These are phyloP conservation scores for Stenopsyche tienmushanensis DNA, from an alignment of 1,140 invertebrate genomes.

Conservation along the genomic window DNA sequence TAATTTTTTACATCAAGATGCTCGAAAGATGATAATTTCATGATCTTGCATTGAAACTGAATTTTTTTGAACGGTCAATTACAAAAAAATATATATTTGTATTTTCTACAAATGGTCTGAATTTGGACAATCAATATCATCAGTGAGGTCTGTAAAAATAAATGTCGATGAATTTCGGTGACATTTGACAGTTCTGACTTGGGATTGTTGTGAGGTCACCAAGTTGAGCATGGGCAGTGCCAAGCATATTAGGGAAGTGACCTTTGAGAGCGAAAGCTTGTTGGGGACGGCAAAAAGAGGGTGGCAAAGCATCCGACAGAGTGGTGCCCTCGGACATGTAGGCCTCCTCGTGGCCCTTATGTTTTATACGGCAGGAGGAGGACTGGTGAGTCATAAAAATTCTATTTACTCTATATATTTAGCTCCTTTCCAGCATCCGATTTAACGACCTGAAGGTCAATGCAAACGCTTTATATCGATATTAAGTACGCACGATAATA, in stretches of 20 bases:
- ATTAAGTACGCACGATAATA: not conserved
- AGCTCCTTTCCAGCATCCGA: not conserved
- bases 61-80: too few species aligned
- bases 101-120: too few species aligned
- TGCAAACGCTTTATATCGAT: not conserved
- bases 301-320: conserved; percentile 57
- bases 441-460: not conserved
- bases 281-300: conserved; percentile 48
- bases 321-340: conserved; percentile 66
- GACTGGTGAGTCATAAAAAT: conserved; percentile 61
- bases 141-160: too few species aligned
- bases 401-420: not conserved
- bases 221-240: conserved; percentile 33
- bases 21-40: too few species aligned
- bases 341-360: conserved; percentile 70
- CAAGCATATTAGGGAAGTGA: conserved; percentile 46
- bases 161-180: not conserved
- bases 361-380: conserved; percentile 71
- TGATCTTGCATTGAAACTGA: too few species aligned
- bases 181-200: not conserved
- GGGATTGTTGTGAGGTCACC: not conserved
- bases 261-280: conserved; percentile 54
- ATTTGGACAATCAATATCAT: too few species aligned
- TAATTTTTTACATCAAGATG: too few species aligned
- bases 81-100: too few species aligned